Evolutionary conservation across 2,113 vertebrate genomes (phyloP).

Genomic region (Otis tarda): DNA sequence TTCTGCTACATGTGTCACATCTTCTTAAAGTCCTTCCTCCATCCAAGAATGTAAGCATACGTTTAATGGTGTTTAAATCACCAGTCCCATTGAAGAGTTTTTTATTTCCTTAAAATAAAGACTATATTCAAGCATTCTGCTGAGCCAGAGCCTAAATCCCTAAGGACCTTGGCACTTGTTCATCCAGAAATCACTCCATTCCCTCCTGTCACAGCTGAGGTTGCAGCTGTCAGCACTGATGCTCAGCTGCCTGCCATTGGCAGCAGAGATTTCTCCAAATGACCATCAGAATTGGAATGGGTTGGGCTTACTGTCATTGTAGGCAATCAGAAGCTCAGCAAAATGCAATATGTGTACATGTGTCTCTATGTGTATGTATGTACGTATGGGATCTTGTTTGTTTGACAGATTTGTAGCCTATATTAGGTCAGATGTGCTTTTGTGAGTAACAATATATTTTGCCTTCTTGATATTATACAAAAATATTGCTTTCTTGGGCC

Average conservation of each 20-base stretch:
- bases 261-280: not conserved
- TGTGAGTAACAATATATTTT: not conserved
- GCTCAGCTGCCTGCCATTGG: not conserved
- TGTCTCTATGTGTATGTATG: fast-evolving
- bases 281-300: not conserved
- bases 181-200: not conserved
- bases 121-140: not conserved
- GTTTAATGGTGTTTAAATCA: not conserved
- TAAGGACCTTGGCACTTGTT: not conserved
- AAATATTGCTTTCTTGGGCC: not conserved
- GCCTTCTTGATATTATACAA: not conserved
- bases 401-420: not conserved
- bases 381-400: fast-evolving
- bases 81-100: not conserved
- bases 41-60: not conserved
- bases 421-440: not conserved
- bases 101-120: not conserved
- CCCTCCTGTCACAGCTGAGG: not conserved
- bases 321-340: not conserved
- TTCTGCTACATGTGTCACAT: not conserved
- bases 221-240: not conserved
- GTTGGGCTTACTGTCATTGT: not conserved
- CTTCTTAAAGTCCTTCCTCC: not conserved
- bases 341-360: fast-evolving
- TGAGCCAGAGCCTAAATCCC: not conserved